Base-by-base conservation (phyloP, 2,888 invertebrate genomes). In the Deilephila porcellus region DNA sequence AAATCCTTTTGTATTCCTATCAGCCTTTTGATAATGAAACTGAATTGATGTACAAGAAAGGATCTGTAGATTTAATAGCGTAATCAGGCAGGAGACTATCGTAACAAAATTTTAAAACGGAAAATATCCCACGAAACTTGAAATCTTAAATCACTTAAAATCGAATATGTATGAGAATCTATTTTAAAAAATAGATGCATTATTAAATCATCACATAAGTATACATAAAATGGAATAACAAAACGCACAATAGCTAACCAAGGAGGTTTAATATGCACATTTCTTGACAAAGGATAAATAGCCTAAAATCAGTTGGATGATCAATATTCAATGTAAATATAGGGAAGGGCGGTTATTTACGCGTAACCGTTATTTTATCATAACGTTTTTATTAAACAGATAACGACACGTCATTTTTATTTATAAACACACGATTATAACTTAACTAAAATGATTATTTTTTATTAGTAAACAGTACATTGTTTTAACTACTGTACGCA, bases 261-360 rank as follows among this genome's bases (percentile, higher is more conserved):
- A 25, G 25, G 34, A 60, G 29, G 29, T 59, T 60, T 70, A 67
- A 70, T 67, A 70, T 73, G 73, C 70, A 60, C 70, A 70, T 73
- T 73, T 60, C 45, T 73, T 60, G n/a, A 73, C 73, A 70, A 73
- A 59, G 53, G 70, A 34, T 73, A 60, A 60, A 60, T 70, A 70
- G 71, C 62, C 17, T 20, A 70, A 63, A 73, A 73, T 73, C 71
- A 52, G 62, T 73, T 73, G 8, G 45, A 56, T 63, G 37, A 73
- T 73, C 71, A 71, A 73, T 73, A 71, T 73, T 63, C 72, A 72
- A 63, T 63, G 63, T 72, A n/a, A 25, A 20, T 45, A 53, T 71
- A 56, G 53, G 53, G 32, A 59, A n/a, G 59, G 53, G 34, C 32
- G 34, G 53, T 71, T 34, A 56, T 70, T 29, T 52, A 52, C 25